Evolutionary conservation across 2,888 invertebrate species (phyloP), one percentile per base, ranked within the genome.

Genomic region (Heliconius ismenius): DNA sequence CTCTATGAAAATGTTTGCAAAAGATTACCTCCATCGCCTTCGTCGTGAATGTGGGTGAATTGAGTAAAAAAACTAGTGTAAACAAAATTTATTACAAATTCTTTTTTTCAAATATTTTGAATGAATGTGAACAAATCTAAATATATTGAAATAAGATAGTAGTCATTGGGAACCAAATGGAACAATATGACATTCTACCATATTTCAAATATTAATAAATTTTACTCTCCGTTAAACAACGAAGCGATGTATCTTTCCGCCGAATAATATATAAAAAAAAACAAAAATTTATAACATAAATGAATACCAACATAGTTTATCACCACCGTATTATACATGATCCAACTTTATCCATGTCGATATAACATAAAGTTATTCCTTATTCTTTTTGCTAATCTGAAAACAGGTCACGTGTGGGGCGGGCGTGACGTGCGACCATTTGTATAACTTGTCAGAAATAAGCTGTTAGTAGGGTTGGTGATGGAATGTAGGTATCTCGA

Each of bases 341-440:
- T 70, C 49, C 54, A 54, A 69, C 54, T 70, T 70, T n/a, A 63
- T 62, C 39, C 62, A 54, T 89, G 86, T 82, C 84, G 83, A 84
- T 87, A 84, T 86, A 86, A 89, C 89, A 90, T 91, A 90, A 92
- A 91, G 91, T 91, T 73, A 63, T 62, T 68, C 67, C 28, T 76
- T 70, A 75, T 73, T 63, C 70, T 78, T 75, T 75, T 75, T 62
- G 63, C 63, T 68, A 36, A 73, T 73, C 21, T 39, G 24, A 77
- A 77, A 63, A 63, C 73, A 63, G 67, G 68, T 78, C 78, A 78
- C 78, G 78, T 78, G 68, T 60, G 21, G 74, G 79, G 72, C 39
- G 76, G 69, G 74, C 73, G 73, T 77, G 79, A 75, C 78, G 77
- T 75, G 58, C 49, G 70, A 73, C 32, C 76, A 73, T 78, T 64